These are phyloP conservation scores for Trissolcus basalis DNA, from an alignment of 1,140 invertebrate species.

Conservation along the genomic window DNA sequence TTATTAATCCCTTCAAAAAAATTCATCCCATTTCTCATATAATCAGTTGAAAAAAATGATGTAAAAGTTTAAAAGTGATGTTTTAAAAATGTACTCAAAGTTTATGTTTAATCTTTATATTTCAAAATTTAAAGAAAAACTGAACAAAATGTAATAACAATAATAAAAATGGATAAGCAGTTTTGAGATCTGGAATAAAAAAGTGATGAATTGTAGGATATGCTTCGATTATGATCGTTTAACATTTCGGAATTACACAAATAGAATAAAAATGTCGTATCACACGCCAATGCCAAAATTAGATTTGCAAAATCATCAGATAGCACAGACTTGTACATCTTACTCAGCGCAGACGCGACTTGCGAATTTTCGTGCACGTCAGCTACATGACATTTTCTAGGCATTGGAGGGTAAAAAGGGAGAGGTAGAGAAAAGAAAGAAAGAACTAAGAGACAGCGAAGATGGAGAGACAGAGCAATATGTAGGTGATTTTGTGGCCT, in stretches of 20 bases:
- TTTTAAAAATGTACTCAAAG: too few species aligned
- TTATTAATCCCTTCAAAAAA: conserved; percentile 7
- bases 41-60: too few species aligned
- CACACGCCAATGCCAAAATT: conserved; percentile 59
- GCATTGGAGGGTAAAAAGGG: conserved; percentile 31
- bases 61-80: too few species aligned
- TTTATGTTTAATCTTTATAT: too few species aligned
- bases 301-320: conserved; percentile 65
- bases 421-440: conserved; percentile 41
- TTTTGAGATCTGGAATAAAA: too few species aligned
- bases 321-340: conserved; percentile 46
- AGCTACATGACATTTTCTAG: conserved; percentile 54
- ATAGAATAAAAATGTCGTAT: conserved; percentile 46
- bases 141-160: too few species aligned
- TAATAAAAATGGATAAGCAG: too few species aligned
- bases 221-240: too few species aligned
- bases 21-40: too few species aligned
- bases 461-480: conserved; percentile 47
- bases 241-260: conserved; percentile 14
- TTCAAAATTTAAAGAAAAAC: too few species aligned
- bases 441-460: conserved; percentile 41
- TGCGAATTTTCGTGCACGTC: conserved; percentile 66
- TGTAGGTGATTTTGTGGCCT: conserved; percentile 56
- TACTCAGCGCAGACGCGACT: conserved; percentile 57
- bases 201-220: too few species aligned